These are phyloP conservation scores for Pontoporia blainvillei DNA, from an alignment of 2,113 vertebrate genomes.

Conservation along the genomic window DNA sequence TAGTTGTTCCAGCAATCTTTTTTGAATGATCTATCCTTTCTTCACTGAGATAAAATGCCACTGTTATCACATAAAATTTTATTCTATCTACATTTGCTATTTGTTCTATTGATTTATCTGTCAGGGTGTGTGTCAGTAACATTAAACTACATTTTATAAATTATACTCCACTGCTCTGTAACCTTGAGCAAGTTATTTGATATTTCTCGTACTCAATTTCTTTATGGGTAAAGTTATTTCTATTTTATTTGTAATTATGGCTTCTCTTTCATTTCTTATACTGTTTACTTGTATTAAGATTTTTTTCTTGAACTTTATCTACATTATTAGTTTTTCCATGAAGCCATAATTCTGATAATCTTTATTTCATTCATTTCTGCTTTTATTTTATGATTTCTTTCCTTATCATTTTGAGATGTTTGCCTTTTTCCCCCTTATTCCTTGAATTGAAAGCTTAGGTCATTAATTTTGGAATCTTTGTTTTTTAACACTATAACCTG, in stretches of 20 bases:
- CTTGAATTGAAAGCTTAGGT: neutral
- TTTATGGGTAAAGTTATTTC: neutral
- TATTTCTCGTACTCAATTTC: neutral
- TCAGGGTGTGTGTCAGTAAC: neutral
- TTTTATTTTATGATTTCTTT: slow-evolving; percentile 3
- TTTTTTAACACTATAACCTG: neutral
- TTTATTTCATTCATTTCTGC: slow-evolving; percentile 19
- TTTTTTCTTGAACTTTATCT: slow-evolving; percentile 1
- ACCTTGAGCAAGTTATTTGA: neutral
- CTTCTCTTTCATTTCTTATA: neutral
- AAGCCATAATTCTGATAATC: neutral
- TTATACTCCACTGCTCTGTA: neutral
- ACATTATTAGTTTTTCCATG: neutral
- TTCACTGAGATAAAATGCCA: neutral
- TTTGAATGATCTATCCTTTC: neutral
- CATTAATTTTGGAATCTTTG: neutral
- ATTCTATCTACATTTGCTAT: neutral
- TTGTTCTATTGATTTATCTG: neutral
- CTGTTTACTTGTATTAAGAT: neutral
- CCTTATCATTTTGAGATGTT: neutral
- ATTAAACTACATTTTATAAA: neutral
- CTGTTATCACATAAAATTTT: neutral
- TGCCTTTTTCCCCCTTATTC: neutral
- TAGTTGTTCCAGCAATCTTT: neutral
- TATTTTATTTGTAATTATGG: neutral